Evolutionary conservation across 1,140 invertebrate species (phyloP).

Genomic region (Drosophila pseudoananassae): DNA sequence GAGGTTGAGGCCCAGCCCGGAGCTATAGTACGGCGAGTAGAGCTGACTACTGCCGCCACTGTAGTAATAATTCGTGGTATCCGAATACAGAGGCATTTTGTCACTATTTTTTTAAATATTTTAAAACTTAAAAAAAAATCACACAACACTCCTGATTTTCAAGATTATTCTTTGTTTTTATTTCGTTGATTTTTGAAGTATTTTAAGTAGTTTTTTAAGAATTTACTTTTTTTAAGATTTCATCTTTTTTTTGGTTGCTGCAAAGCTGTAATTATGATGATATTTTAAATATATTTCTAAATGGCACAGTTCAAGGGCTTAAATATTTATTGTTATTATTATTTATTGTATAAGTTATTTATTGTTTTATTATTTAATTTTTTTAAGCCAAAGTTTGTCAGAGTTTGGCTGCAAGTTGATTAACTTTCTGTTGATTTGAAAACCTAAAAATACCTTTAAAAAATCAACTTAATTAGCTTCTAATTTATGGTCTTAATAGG

Average conservation of each 20-base stretch:
- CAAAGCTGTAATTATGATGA: slow-evolving; percentile 16
- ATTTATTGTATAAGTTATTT: not conserved
- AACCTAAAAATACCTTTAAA: not conserved
- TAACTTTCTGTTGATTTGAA: too few species aligned
- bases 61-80: slow-evolving; percentile 74
- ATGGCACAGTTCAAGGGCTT: slow-evolving; percentile 15
- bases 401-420: too few species aligned
- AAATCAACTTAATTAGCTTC: not conserved
- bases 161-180: slow-evolving; percentile 19
- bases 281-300: slow-evolving; percentile 8
- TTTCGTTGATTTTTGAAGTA: slow-evolving; percentile 14
- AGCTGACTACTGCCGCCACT: slow-evolving; percentile 84
- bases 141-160: not conserved
- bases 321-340: not conserved
- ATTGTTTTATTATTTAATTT: not conserved
- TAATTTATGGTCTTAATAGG: not conserved
- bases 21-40: slow-evolving; percentile 86
- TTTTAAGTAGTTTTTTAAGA: slow-evolving; percentile 11
- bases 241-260: slow-evolving; percentile 15
- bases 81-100: slow-evolving; percentile 81
- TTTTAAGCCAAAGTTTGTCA: not conserved
- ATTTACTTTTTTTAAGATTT: slow-evolving; percentile 15
- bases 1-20: slow-evolving; percentile 58
- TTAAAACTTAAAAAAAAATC: slow-evolving; percentile 14
- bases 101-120: not conserved